Percentiles rank a stretch among this genome's conserved stretches.
Evolutionary conservation across 37 sponge, comb jelly and placozoan species (phyloP).

Genomic region (Bolinopsis microptera): DNA sequence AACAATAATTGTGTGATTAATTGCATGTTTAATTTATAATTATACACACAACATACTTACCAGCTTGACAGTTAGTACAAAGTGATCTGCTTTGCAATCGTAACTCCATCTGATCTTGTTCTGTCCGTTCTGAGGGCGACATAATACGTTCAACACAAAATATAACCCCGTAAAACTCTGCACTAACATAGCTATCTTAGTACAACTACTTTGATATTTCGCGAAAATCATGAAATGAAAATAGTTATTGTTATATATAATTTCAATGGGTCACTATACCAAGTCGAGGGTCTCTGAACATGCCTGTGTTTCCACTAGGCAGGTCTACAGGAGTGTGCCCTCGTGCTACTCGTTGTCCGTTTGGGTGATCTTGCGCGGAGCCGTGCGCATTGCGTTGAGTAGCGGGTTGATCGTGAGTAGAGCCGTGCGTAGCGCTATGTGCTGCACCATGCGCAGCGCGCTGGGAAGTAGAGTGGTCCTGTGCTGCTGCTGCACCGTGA

Average conservation of each 20-base stretch:
- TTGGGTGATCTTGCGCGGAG: background rate
- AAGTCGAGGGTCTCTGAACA: background rate
- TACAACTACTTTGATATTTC: too few species aligned
- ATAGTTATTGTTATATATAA: too few species aligned
- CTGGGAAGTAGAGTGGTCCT: background rate
- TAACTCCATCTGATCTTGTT: constrained; percentile 16
- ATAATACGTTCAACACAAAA: too few species aligned
- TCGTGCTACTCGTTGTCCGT: background rate
- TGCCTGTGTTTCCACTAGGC: background rate
- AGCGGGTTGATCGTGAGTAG: background rate
- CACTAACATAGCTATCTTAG: too few species aligned
- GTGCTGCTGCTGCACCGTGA: background rate
- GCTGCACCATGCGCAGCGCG: too few species aligned
- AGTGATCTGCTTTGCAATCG: constrained; percentile 24
- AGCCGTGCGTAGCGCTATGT: background rate
- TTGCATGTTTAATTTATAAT: too few species aligned
- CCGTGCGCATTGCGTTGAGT: background rate
- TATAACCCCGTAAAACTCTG: too few species aligned
- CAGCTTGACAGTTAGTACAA: constrained; percentile 57
- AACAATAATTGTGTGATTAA: too few species aligned
- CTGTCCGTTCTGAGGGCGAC: constrained; percentile 1
- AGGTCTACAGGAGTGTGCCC: background rate
- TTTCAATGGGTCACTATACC: too few species aligned
- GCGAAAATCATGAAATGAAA: too few species aligned
- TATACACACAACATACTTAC: background rate